Evolutionary conservation across 1,140 invertebrate genomes (phyloP), one percentile per base, ranked within the genome.

Genomic region (Elymnias hypermnestra): DNA sequence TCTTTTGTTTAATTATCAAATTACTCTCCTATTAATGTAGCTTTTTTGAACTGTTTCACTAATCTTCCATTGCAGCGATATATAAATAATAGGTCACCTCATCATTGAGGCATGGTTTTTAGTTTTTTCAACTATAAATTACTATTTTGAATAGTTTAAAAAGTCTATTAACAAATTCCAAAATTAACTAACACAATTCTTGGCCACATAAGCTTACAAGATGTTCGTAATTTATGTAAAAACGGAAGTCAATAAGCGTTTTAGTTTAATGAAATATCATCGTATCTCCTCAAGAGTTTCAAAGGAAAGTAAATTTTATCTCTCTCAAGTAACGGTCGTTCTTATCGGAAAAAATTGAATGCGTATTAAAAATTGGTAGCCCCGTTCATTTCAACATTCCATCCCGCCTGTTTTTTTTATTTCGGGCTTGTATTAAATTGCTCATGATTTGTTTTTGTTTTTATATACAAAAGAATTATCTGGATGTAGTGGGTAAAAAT

Each of bases 351-450:
- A 60, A 26, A 25, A 36, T 13, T 14, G 29, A 60, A 64, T 60
- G 66, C 67, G 76, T 81, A 78, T 81, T 71, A 52, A 60, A 76
- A 74, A 70, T 72, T 83, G 76, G 79, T 81, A 83, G 79, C 78
- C 46, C 57, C 49, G 60, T 69, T 65, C 61, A 57, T 77, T 75
- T 71, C 68, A 72, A 83, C 68, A 83, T 83, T 83, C 79, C 76
- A 50, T 28, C 49, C 48, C 53, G 61, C 41, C 49, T 62, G 64
- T 68, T 78, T 67, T 67, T 63, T 81, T 77, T 82, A 74, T 73
- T 72, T 72, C 52, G 53, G 61, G 63, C 63, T 63, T 52, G 68
- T 78, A 72, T 74, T 78, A 76, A 76, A 78, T 72, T 72, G 72
- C 72, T 63, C 50, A 71, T 53, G 57, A 66, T 76, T 79, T 74